phyloP scores from a whole-genome alignment of 2,888 invertebrate species.

The Eubasilissa splendida region DNA sequence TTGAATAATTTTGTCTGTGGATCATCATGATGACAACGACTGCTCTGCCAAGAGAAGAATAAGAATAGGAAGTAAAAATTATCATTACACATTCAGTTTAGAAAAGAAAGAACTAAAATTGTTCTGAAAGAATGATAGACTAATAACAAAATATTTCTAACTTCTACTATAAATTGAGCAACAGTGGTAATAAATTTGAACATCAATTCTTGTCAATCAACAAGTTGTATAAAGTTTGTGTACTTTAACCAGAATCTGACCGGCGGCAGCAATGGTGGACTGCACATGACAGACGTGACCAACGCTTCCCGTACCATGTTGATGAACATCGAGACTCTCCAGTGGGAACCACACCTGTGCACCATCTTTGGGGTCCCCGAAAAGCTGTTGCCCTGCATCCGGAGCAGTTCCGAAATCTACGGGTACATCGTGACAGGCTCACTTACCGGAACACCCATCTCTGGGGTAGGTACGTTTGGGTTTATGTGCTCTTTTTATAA shows the following conservation, averaged over 20 bases:
- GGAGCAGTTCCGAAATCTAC: conserved; percentile 93
- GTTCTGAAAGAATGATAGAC: no score
- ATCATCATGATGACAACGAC: no score
- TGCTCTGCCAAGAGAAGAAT: no score
- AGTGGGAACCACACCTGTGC: conserved; percentile 92
- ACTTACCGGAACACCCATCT: conserved; percentile 86
- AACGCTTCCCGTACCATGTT: conserved; percentile 97
- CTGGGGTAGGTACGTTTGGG: conserved; percentile 79
- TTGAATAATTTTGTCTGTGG: no score
- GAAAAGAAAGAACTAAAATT: no score
- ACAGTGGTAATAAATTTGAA: no score
- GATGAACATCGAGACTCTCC: conserved; percentile 90
- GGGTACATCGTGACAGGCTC: conserved; percentile 84
- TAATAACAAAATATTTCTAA: no score
- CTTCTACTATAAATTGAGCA: no score
- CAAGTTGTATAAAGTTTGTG: no score
- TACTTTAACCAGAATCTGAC: conserved; percentile 70
- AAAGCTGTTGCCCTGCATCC: conserved; percentile 89
- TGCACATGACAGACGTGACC: conserved; percentile 95
- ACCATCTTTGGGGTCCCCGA: conserved; percentile 91
- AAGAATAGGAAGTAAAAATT: no score
- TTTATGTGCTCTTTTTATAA: background rate
- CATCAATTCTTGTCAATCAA: no score
- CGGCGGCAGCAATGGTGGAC: conserved; percentile 72
- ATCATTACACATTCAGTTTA: no score